These are phyloP conservation scores for Drosophila testacea DNA, from an alignment of 2,888 invertebrate genomes.

Conservation along the genomic window DNA sequence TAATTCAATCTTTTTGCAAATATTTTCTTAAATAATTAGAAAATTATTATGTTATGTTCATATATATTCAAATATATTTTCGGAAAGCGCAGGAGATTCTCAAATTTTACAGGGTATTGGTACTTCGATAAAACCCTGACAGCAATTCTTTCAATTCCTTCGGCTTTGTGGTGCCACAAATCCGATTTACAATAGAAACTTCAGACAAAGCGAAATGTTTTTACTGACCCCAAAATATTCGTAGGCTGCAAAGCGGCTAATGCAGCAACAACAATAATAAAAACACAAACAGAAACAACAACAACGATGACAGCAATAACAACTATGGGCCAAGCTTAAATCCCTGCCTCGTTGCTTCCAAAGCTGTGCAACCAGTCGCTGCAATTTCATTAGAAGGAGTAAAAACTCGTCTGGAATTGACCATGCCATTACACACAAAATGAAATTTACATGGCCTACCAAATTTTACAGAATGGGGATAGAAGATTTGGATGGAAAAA, in stretches of 20 bases:
- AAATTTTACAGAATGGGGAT: neutral
- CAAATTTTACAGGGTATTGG: neutral
- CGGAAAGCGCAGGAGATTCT: neutral
- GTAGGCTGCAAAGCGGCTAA: conserved; percentile 32
- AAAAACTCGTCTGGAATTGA: conserved; percentile 28
- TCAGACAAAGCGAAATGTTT: conserved; percentile 33
- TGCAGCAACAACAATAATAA: conserved; percentile 9
- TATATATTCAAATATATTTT: neutral
- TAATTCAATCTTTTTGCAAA: too few species aligned
- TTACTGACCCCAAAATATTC: conserved; percentile 37
- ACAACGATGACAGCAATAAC: conserved; percentile 10
- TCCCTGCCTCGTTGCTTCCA: conserved; percentile 9
- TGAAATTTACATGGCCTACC: conserved; percentile 12
- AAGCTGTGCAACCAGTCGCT: conserved; percentile 35
- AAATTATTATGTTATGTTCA: too few species aligned
- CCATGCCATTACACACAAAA: conserved; percentile 23
- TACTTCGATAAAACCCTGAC: neutral
- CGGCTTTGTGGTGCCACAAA: conserved; percentile 4
- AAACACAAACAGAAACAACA: conserved; percentile 4
- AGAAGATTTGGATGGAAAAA: neutral
- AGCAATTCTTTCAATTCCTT: neutral
- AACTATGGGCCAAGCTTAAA: conserved; percentile 18
- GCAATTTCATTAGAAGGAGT: conserved; percentile 52
- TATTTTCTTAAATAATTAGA: too few species aligned
- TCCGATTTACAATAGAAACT: conserved; percentile 44